Percentiles rank a stretch among this genome's conserved stretches.
Evolutionary conservation across 92 coral and sea anemone genomes (phyloP).

Genomic region (Palythoa caribaeorum): DNA sequence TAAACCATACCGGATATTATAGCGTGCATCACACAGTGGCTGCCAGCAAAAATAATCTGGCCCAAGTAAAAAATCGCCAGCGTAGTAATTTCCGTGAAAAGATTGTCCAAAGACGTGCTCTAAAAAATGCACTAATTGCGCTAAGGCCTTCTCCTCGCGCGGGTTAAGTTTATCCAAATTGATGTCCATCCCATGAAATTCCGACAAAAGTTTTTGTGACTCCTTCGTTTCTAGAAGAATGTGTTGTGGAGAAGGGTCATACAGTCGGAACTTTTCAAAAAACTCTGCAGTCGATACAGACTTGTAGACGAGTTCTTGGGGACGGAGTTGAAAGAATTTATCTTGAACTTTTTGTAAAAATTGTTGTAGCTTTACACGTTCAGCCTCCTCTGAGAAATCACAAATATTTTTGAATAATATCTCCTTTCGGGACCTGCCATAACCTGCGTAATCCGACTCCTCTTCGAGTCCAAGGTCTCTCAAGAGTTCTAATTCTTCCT

Average conservation of each 20-base stretch:
- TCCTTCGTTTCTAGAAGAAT: conserved; percentile 15
- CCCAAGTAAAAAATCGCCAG: conserved; percentile 33
- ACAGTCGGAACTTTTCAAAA: conserved; percentile 15
- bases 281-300: conserved; percentile 3
- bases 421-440: not conserved
- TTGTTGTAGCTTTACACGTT: conserved; percentile 7
- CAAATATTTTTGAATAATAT: not conserved
- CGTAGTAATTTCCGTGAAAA: conserved; percentile 30
- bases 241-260: conserved; percentile 25
- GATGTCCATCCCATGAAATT: not conserved
- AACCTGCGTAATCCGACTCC: not conserved
- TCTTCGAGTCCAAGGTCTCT: conserved; percentile 8
- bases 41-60: conserved; percentile 47
- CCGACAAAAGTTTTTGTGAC: not conserved
- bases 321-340: conserved; percentile 15
- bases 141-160: conserved; percentile 33
- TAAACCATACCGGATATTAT: conserved; percentile 20
- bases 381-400: conserved; percentile 24
- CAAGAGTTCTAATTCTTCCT: conserved; percentile 9
- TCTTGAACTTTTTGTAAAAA: conserved; percentile 38
- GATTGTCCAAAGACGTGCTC: conserved; percentile 32
- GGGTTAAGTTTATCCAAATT: conserved; percentile 9
- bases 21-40: conserved; percentile 39
- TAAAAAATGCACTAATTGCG: conserved; percentile 12
- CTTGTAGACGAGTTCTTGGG: conserved; percentile 43